Base-by-base conservation (phyloP, 1,140 invertebrate genomes). In the Achroia grisella region DNA sequence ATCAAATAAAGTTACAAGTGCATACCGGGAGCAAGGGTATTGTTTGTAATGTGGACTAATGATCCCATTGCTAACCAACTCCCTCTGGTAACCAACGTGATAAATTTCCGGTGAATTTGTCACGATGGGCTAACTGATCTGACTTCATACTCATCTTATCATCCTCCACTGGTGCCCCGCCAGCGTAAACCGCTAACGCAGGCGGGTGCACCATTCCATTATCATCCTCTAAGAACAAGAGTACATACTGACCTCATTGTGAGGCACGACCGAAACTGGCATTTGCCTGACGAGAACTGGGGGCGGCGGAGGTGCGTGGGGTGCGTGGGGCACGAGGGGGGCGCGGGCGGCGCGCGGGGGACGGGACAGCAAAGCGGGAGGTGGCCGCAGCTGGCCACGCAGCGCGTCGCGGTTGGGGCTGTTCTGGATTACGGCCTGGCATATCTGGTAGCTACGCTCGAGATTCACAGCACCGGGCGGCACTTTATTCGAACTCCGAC, bases 401-500 rank as follows among this genome's bases (percentile, higher is more conserved):
- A 96, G 71, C 69, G 95, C 94, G 72, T 95, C 93, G 12, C 94
- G 86, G 80, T 97, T 97, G 0, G 94, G 94, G 65, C 93, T 95
- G 68, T 95, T 97, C 84, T 97, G 94, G 52, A 98, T 96, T 1
- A 97, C 96, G 30, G 95, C 95, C 82, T 97, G 95, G 81, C 96
- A 98, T 61, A 98, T 98, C 82, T 98, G 95, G 74, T 97, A 96
- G 62, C 96, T 98, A 23, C 97, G 88, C 74, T 97, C 95, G 9
- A 98, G 85, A 83, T 98, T 98, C 5, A 97, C 94, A 13, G 93
- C 93, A 3, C 94, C 94, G 0, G 94, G 94, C 4, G 94, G 94
- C 46, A 94, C 90, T 79, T 93, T 94, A 15, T 88, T 88, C 8
- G 87, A 69, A 37, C 71, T 82, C 10, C 86, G 71, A 54, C 76